phyloP scores from a whole-genome alignment of 2,888 invertebrate species.

The Mimumesa dahlbomi region DNA sequence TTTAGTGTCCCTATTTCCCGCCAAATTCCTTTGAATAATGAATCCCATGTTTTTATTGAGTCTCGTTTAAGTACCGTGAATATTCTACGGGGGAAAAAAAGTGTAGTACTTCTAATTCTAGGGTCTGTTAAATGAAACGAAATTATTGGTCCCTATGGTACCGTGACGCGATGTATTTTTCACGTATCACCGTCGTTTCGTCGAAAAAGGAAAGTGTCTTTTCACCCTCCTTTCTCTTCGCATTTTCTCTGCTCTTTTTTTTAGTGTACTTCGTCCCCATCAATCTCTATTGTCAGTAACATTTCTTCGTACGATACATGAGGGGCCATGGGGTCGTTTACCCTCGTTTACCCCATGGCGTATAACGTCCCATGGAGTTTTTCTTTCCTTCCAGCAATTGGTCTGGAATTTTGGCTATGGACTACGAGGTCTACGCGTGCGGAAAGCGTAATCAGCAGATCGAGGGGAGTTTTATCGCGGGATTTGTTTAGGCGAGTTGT shows the following conservation, averaged over 20 bases:
- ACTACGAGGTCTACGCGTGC: background rate
- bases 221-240: background rate
- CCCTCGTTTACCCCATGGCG: slow-evolving; percentile 13
- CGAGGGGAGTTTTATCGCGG: no score
- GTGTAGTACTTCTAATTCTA: background rate
- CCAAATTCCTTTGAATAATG: no score
- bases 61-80: no score
- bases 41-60: no score
- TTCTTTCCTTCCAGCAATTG: slow-evolving; percentile 1
- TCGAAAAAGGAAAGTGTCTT: background rate
- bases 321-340: slow-evolving; percentile 14
- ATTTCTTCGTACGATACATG: slow-evolving; percentile 3
- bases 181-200: background rate
- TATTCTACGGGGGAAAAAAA: no score
- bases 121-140: background rate
- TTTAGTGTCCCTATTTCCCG: no score
- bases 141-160: no score
- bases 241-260: slow-evolving; percentile 2
- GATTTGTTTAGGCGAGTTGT: no score
- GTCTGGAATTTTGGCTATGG: background rate
- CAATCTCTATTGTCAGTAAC: slow-evolving; percentile 26
- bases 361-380: background rate
- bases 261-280: slow-evolving; percentile 4
- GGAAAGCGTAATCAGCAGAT: background rate
- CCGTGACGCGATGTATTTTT: slow-evolving; percentile 1